phyloP scores from a whole-genome alignment of 2,113 vertebrate species.

The Hippotragus niger region DNA sequence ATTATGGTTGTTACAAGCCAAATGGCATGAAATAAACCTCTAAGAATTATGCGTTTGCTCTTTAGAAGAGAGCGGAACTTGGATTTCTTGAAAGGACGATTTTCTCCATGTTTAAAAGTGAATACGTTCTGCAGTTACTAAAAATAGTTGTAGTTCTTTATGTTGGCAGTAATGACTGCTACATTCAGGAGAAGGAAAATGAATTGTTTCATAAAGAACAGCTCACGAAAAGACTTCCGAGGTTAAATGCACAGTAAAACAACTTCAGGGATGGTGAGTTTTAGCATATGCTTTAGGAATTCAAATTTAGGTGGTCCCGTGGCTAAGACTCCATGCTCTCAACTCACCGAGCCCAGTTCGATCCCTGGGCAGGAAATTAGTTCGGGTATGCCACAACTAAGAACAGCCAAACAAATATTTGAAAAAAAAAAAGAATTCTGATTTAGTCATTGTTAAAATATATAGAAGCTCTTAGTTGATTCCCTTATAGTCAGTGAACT shows the following conservation, averaged over 20 bases:
- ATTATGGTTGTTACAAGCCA: neutral
- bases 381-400: neutral
- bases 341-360: neutral
- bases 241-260: neutral
- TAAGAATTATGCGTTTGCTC: neutral
- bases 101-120: neutral
- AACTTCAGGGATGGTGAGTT: neutral
- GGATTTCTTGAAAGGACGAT: neutral
- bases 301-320: neutral
- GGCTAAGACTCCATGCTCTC: neutral
- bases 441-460: neutral
- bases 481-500: neutral
- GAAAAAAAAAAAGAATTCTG: neutral
- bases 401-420: neutral
- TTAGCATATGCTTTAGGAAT: neutral
- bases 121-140: slow-evolving; percentile 1
- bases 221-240: neutral
- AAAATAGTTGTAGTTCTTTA: slow-evolving; percentile 18
- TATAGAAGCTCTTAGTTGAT: neutral
- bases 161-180: neutral
- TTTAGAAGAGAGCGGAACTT: neutral
- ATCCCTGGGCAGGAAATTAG: neutral
- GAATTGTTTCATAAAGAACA: neutral
- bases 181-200: neutral
- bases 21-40: neutral